These are phyloP conservation scores for Netelia inedita DNA, from an alignment of 2,888 invertebrate genomes.

Conservation along the genomic window DNA sequence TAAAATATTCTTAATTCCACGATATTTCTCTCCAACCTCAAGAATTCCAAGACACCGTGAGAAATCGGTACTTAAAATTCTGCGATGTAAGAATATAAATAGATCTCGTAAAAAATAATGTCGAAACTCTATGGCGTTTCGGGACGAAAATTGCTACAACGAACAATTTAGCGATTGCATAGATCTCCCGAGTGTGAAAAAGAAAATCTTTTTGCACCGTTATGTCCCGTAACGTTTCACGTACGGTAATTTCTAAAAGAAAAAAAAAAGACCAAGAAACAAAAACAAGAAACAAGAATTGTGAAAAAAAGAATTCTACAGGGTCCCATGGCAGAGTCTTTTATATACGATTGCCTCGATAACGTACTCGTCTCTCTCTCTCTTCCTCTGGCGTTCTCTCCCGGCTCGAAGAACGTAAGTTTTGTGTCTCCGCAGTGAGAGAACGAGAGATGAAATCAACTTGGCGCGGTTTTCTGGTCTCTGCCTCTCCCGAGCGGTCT, in stretches of 20 bases:
- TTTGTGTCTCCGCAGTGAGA: slow-evolving; percentile 14
- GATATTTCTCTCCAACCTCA: no score
- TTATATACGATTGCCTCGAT: slow-evolving; percentile 12
- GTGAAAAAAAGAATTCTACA: not conserved
- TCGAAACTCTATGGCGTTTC: not conserved
- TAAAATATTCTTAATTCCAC: no score
- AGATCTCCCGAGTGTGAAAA: not conserved
- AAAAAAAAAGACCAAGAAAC: not conserved
- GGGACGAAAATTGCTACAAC: not conserved
- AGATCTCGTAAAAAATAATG: not conserved
- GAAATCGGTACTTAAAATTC: no score
- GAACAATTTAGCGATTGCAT: not conserved
- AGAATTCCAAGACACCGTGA: no score
- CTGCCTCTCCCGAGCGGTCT: slow-evolving; percentile 18
- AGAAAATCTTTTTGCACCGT: not conserved
- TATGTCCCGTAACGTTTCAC: not conserved
- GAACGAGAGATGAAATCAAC: slow-evolving; percentile 42
- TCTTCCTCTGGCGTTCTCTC: not conserved
- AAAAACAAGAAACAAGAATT: not conserved
- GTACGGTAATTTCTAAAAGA: not conserved
- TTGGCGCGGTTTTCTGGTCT: not conserved
- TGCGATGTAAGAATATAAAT: not conserved
- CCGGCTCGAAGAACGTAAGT: not conserved
- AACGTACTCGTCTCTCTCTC: not conserved
- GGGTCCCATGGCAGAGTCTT: not conserved